Conservation (phyloP, 1,140 invertebrate genomes). For the Coptotermes formosanus region DNA sequence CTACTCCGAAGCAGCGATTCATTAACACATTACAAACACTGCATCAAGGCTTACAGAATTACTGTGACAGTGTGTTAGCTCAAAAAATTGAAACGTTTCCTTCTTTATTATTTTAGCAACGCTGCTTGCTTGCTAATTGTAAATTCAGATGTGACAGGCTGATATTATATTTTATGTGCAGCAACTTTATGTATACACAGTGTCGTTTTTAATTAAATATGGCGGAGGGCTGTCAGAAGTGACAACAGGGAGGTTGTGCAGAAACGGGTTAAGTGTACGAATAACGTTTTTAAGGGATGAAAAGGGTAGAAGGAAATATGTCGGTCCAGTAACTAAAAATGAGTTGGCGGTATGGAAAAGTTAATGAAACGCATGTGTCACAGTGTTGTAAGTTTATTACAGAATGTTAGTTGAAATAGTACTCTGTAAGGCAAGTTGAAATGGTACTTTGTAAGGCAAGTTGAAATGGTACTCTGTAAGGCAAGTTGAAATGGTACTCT, state of each 20-base stretch:
- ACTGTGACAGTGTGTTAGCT: background rate
- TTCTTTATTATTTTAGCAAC: background rate
- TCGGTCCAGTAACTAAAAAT: background rate
- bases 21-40: no score
- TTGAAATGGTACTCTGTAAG: no score
- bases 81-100: slow-evolving; percentile 20
- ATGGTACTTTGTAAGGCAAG: no score
- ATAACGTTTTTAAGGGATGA: background rate
- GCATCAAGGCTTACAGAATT: background rate
- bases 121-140: slow-evolving; percentile 1
- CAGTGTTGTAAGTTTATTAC: background rate
- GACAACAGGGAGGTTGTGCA: background rate
- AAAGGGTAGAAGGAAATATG: background rate
- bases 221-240: slow-evolving; percentile 4
- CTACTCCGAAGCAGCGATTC: no score
- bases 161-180: slow-evolving; percentile 9
- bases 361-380: background rate
- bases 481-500: no score
- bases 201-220: slow-evolving; percentile 20
- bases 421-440: no score
- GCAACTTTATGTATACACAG: slow-evolving; percentile 12
- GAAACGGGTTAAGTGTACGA: background rate
- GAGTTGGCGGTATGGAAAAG: background rate
- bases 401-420: background rate
- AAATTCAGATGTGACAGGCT: slow-evolving; percentile 12